Percentiles rank a stretch among this genome's conserved stretches.
phyloP scores from a whole-genome alignment of 2,113 vertebrate genomes.

The Corythornis vintsioides region DNA sequence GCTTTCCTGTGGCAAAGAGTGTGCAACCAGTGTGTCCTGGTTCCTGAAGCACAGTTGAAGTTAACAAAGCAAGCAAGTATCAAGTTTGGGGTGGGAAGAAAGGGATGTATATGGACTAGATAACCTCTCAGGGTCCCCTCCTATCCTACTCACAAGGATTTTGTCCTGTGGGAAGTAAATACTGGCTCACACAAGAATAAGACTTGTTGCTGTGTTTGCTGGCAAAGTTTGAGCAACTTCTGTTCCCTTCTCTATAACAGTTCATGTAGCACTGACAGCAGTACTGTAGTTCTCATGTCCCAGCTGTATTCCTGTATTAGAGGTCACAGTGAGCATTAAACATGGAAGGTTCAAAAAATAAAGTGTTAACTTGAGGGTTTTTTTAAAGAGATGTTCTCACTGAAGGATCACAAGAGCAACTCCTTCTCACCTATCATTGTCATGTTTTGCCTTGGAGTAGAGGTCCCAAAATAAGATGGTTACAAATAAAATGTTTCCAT shows the following conservation, averaged over 20 bases:
- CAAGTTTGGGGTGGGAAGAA: neutral
- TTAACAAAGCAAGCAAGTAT: neutral
- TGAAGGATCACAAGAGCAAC: neutral
- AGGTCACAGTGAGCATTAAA: neutral
- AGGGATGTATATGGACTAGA: neutral
- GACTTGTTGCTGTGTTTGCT: neutral
- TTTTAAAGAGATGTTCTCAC: neutral
- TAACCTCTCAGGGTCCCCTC: neutral
- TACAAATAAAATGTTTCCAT: neutral
- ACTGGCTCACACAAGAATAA: neutral
- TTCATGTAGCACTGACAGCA: slow-evolving; percentile 47
- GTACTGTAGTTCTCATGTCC: slow-evolving; percentile 26
- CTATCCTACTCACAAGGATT: neutral
- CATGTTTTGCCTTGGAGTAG: accelerated
- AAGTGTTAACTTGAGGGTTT: neutral
- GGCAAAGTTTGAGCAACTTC: neutral
- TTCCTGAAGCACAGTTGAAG: neutral
- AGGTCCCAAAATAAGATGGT: neutral
- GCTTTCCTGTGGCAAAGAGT: neutral
- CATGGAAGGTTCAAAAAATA: neutral
- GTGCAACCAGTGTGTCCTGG: neutral
- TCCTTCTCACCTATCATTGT: neutral
- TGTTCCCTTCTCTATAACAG: slow-evolving; percentile 32
- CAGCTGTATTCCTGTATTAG: slow-evolving; percentile 33
- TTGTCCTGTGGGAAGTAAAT: neutral